Conservation (phyloP, 2,888 invertebrate species). For the Tetramorium bicarinatum region DNA sequence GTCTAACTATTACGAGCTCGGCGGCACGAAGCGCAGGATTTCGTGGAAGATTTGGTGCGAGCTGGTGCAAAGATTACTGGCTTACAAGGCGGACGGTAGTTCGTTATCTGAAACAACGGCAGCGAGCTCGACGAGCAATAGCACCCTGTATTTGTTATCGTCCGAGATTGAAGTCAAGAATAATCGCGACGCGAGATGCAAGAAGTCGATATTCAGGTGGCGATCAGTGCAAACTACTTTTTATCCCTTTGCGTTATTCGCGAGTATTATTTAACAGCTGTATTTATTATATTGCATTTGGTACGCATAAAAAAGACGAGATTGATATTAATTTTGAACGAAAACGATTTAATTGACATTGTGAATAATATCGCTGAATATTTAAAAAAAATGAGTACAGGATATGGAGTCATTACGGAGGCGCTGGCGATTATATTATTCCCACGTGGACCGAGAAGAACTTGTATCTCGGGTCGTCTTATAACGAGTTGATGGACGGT, state of each 20-base stretch:
- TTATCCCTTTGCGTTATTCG: background rate
- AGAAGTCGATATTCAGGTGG: conserved; percentile 65
- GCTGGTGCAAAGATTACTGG: conserved; percentile 86
- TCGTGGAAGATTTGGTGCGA: conserved; percentile 89
- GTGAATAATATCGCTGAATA: background rate
- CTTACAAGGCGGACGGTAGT: conserved; percentile 85
- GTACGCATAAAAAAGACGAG: background rate
- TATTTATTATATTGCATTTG: background rate
- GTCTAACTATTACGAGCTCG: conserved; percentile 90
- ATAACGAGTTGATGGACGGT: conserved; percentile 76
- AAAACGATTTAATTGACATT: background rate
- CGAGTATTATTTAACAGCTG: background rate
- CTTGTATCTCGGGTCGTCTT: conserved; percentile 87
- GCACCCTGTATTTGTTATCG: conserved; percentile 86
- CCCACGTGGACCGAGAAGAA: conserved; percentile 88
- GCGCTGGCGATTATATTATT: conserved; percentile 74
- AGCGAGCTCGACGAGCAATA: conserved; percentile 86
- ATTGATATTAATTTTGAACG: background rate
- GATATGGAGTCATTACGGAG: conserved; percentile 79
- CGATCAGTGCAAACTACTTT: background rate
- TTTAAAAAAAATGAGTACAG: conserved; percentile 47
- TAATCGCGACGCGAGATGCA: conserved; percentile 9
- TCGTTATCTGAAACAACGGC: conserved; percentile 88
- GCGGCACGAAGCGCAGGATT: conserved; percentile 88
- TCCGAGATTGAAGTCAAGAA: conserved; percentile 78